Evolutionary conservation across 2,797 vertebrate species (phyloP).

Genomic region (Amblyopsis hoosieri): DNA sequence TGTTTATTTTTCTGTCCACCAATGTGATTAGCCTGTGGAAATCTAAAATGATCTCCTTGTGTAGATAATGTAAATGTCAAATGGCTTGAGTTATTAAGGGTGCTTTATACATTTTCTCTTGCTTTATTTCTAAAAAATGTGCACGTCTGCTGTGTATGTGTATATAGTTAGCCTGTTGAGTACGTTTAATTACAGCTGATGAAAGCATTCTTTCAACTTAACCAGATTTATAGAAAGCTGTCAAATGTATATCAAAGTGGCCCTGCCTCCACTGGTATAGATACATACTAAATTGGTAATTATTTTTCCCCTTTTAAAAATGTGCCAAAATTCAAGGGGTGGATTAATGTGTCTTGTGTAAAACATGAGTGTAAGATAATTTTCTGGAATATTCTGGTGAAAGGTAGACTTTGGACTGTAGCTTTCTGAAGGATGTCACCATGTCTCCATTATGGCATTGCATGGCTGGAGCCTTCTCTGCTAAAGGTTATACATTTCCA

Average conservation of each 20-base stretch:
- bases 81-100: conserved; percentile 12
- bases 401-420: conserved; percentile 31
- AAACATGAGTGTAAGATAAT: conserved; percentile 12
- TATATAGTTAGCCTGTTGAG: too few species aligned
- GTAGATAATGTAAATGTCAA: conserved; percentile 11
- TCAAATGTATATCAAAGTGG: neutral
- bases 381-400: neutral
- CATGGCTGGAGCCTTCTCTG: too few species aligned
- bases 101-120: too few species aligned
- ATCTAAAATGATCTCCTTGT: conserved; percentile 25
- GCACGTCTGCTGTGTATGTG: too few species aligned
- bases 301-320: neutral
- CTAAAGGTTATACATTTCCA: too few species aligned
- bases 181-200: too few species aligned
- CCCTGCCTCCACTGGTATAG: neutral
- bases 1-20: conserved; percentile 16
- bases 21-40: conserved; percentile 30
- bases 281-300: neutral
- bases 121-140: too few species aligned
- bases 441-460: too few species aligned
- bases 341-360: conserved; percentile 5
- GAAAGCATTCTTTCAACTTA: too few species aligned
- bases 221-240: too few species aligned
- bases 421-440: conserved; percentile 4
- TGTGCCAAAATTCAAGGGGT: conserved; percentile 35